phyloP scores from a whole-genome alignment of 2,888 invertebrate genomes.

The Phyto melanocephala region DNA sequence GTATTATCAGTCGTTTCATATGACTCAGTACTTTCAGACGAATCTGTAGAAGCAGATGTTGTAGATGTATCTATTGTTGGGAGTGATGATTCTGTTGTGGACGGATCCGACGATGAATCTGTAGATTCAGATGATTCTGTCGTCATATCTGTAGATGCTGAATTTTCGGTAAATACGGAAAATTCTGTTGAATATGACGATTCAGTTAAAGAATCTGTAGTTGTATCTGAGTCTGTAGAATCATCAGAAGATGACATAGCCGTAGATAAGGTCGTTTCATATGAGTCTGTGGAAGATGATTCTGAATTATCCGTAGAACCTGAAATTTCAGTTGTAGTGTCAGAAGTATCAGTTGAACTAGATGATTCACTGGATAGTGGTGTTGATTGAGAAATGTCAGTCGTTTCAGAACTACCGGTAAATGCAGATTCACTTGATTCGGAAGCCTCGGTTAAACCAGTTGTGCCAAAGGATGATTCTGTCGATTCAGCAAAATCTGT shows the following conservation, averaged over 20 bases:
- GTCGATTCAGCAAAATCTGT: slow-evolving; percentile 60
- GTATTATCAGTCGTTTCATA: not conserved
- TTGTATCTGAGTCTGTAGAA: slow-evolving; percentile 45
- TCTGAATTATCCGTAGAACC: not conserved
- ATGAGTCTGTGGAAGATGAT: not conserved
- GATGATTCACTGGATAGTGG: slow-evolving; percentile 9
- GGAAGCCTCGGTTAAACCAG: slow-evolving; percentile 41
- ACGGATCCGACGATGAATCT: not conserved
- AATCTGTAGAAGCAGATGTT: slow-evolving; percentile 9
- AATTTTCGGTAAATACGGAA: slow-evolving; percentile 7
- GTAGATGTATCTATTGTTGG: slow-evolving; percentile 1
- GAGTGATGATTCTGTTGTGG: slow-evolving; percentile 21
- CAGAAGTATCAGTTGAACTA: slow-evolving; percentile 3
- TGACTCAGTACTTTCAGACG: slow-evolving; percentile 53
- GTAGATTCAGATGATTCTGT: slow-evolving; percentile 35
- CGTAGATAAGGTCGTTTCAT: not conserved
- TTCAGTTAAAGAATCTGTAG: slow-evolving; percentile 20
- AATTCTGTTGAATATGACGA: slow-evolving; percentile 15
- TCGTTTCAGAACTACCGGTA: slow-evolving; percentile 53
- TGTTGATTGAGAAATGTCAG: not conserved
- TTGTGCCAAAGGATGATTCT: slow-evolving; percentile 53
- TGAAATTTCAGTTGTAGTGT: slow-evolving; percentile 3
- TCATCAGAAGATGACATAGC: slow-evolving; percentile 40
- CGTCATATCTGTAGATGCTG: slow-evolving; percentile 5
- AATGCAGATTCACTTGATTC: slow-evolving; percentile 61